Evolutionary conservation across 2,113 vertebrate genomes (phyloP), one percentile per base, ranked within the genome.

Genomic region (Chaetorhynchus papuensis): DNA sequence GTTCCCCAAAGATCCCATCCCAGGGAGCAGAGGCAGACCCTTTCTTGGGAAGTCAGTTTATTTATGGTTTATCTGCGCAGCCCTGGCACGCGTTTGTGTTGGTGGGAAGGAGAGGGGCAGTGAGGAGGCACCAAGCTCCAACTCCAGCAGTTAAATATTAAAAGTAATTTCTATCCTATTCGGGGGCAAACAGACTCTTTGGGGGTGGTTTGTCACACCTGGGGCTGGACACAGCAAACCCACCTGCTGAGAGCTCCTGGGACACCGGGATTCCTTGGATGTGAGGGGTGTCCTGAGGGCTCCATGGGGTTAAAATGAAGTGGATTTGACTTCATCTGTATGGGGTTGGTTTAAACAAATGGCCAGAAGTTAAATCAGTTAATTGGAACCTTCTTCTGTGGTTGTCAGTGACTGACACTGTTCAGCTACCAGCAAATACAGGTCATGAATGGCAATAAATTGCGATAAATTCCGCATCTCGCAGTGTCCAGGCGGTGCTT

Each of bases 81-180:
- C 39, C 31, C 11, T 0, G 1, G 61, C 7, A 2, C 47, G 15
- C 0, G 0, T 10, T 26, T 35, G 28, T 7, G 10, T 17, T 41
- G 39, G 44, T 59, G 64, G 64, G 47, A 71, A 76, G 68, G 27
- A 71, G 37, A 87, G 31, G 14, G 11, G 28, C 23, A 31, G 12
- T 2, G 3, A 68, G 59, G 42, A 71, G n/a, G n/a, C 3, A 6
- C 23, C 1, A 9, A 71, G 31, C 56, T 60, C 68, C 3, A 0
- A 5, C 45, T 24, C 3, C 5, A 44, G 27, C 42, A 77, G 15
- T 39, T 39, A 35, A 26, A 64, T 64, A 54, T 13, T 13, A 2
- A 11, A 71, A 47, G 16, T 12, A 64, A 53, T 24, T 61, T 41
- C 5, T 41, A 0, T 42, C 54, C 52, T 47, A 0, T 15, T 3